Base-by-base conservation (phyloP, 2,888 invertebrate genomes). In the Oligia strigilis region DNA sequence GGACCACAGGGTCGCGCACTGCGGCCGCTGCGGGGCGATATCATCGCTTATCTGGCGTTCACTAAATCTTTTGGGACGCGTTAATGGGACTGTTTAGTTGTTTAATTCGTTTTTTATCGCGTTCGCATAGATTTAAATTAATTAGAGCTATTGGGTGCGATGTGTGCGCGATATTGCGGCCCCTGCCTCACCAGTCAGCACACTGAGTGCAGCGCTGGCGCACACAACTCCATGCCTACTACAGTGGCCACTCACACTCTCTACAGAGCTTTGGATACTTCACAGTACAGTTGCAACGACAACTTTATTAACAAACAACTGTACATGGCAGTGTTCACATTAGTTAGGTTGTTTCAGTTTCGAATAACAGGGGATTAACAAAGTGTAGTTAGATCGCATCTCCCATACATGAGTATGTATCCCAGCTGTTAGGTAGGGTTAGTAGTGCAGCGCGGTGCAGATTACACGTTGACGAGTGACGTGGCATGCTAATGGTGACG, bases 51-150 rank as follows among this genome's bases (percentile, higher is more conserved):
- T 75, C 79, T 74, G 29, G 73, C 74, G 73, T 62, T 75, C 86
- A 83, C 78, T 84, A 82, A 86, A 87, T 88, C 81, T 86, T 79
- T 80, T 43, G 36, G 23, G 60, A 75, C 70, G 78, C 80, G 58
- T 88, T 82, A 78, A 86, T 83, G 78, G 77, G 77, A 73, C 70
- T 72, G 67, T 81, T 23, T 17, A 67, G 82, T 77, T 55, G 19
- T 40, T 84, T 81, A 77, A 77, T 86, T 81, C 62, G 55, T 77
- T 77, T 84, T 75, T 80, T 78, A 75, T 78, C 65, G 58, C 70
- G 66, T 60, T 74, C 62, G 71, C 77, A 86, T 86, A 77, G 29
- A 88, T 84, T 86, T 80, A 72, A 88, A 88, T 88, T 78, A 87
- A 86, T 84, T 80, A 88, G 64, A 62, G 55, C 58, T 72, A 73